Evolutionary conservation across 2,113 vertebrate species (phyloP).

Genomic region (Noturus placidus): DNA sequence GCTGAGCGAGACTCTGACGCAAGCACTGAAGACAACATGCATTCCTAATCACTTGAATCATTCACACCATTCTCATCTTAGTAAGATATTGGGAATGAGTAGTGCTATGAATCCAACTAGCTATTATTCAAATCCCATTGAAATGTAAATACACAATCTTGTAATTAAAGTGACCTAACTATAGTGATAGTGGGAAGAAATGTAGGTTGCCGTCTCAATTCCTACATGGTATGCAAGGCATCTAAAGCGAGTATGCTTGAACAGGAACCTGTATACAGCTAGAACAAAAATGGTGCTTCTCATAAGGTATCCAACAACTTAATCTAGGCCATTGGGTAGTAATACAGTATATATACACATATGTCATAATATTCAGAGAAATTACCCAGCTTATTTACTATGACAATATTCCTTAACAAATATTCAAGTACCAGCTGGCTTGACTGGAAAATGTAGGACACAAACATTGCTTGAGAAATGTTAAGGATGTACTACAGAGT

Average conservation of each 20-base stretch:
- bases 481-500: not conserved
- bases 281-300: not conserved
- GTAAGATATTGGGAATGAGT: not conserved
- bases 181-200: not conserved
- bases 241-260: not conserved
- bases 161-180: not conserved
- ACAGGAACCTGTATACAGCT: not conserved
- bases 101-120: not conserved
- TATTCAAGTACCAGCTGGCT: slow-evolving; percentile 20
- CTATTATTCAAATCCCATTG: not conserved
- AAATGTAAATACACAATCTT: not conserved
- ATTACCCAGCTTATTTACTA: not conserved
- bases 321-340: not conserved
- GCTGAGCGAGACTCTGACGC: slow-evolving; percentile 46
- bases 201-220: not conserved
- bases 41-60: slow-evolving; percentile 59
- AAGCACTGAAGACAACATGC: slow-evolving; percentile 53
- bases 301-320: not conserved
- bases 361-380: not conserved
- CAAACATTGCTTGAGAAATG: not conserved
- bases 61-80: slow-evolving; percentile 22
- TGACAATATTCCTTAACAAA: not conserved
- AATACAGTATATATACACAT: too few species aligned
- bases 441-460: not conserved
- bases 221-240: not conserved